phyloP scores from a whole-genome alignment of 64 coral and sea anemone species.

The Pachyseris speciosa region DNA sequence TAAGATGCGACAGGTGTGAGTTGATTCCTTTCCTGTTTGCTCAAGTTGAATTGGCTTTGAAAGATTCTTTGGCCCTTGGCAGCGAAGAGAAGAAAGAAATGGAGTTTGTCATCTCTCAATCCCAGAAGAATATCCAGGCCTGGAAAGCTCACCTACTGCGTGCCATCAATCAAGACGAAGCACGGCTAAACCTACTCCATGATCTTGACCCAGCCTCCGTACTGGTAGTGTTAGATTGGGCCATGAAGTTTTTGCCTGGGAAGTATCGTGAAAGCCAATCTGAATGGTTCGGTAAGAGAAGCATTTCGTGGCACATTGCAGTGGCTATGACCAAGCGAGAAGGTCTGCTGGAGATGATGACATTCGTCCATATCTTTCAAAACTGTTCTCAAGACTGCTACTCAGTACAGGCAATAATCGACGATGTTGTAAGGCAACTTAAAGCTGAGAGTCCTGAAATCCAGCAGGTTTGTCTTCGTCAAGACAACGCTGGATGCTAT shows the following conservation, averaged over 20 bases:
- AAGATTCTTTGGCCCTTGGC: not conserved
- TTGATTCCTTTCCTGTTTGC: slow-evolving; percentile 12
- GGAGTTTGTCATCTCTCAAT: slow-evolving; percentile 1
- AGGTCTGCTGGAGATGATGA: slow-evolving; percentile 4
- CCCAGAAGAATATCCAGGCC: slow-evolving; percentile 25
- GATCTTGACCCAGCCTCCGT: not conserved
- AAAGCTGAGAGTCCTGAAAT: slow-evolving; percentile 30
- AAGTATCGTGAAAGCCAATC: slow-evolving; percentile 47
- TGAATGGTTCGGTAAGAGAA: slow-evolving; percentile 39
- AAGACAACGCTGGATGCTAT: slow-evolving; percentile 42
- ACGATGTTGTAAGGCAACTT: slow-evolving; percentile 25
- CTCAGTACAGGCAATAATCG: slow-evolving; percentile 34
- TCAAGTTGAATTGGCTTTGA: slow-evolving; percentile 30
- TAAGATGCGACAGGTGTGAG: slow-evolving; percentile 21
- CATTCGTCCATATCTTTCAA: slow-evolving; percentile 45
- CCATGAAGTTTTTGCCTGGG: slow-evolving; percentile 24
- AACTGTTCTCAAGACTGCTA: slow-evolving; percentile 45
- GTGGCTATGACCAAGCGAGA: slow-evolving; percentile 10
- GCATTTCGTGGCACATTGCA: slow-evolving; percentile 31
- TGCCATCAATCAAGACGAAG: slow-evolving; percentile 34
- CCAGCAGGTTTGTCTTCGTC: slow-evolving; percentile 15
- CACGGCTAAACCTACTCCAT: not conserved
- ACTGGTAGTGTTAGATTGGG: slow-evolving; percentile 12
- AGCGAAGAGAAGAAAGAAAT: slow-evolving; percentile 26
- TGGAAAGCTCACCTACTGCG: slow-evolving; percentile 38